These are phyloP conservation scores for Listrodromus nycthemerus DNA, from an alignment of 2,888 invertebrate genomes.

Conservation along the genomic window DNA sequence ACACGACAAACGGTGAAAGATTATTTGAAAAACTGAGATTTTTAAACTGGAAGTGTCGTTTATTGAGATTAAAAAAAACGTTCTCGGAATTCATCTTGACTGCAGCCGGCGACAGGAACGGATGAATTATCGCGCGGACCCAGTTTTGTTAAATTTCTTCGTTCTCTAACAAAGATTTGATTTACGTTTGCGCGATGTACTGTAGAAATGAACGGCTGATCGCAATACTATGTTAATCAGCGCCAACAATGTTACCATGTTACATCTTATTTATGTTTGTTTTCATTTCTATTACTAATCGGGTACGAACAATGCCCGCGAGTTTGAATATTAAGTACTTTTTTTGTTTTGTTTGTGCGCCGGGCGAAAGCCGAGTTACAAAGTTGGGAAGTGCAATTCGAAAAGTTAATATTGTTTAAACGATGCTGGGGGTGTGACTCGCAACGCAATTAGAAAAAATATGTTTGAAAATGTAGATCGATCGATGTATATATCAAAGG, in stretches of 20 bases:
- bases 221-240: constrained; percentile 56
- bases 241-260: constrained; percentile 68
- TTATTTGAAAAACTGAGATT: constrained; percentile 2
- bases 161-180: constrained; percentile 6
- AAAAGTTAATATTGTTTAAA: constrained; percentile 48
- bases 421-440: constrained; percentile 45
- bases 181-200: constrained; percentile 42
- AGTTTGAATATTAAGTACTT: constrained; percentile 65
- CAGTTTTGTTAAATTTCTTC: constrained; percentile 37
- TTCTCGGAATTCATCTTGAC: neutral
- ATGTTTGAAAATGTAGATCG: constrained; percentile 7
- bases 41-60: neutral
- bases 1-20: neutral
- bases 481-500: constrained; percentile 12
- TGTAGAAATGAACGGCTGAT: constrained; percentile 41
- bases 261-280: constrained; percentile 64
- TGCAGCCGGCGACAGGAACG: neutral
- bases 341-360: constrained; percentile 35
- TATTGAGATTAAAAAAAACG: neutral
- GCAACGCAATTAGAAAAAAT: constrained; percentile 58
- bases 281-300: constrained; percentile 44
- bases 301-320: constrained; percentile 39
- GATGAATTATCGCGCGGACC: neutral
- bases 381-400: constrained; percentile 81
- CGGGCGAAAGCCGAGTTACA: constrained; percentile 66